Evolutionary conservation across 2,797 vertebrate genomes (phyloP), one percentile per base, ranked within the genome.

Genomic region (Mastacembelus armatus): DNA sequence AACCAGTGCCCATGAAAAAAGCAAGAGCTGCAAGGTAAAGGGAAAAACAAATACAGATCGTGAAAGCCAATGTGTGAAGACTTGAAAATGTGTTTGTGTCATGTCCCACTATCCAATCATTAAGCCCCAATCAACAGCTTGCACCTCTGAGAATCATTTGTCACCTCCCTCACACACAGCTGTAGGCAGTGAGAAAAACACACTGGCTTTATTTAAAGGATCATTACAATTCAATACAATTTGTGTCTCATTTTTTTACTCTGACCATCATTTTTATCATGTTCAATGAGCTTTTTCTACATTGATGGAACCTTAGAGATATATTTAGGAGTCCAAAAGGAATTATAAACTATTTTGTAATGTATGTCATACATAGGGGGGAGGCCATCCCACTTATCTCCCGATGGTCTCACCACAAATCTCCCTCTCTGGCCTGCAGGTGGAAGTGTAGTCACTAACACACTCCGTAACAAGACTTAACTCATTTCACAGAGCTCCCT

Each of bases 11-110:
- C 85, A 78, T 7, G 92, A 93, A 54, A 92, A 93, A 74, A 89
- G 56, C 84, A 92, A 93, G 47, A 84, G 84, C 79, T 93, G 92
- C 76, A 94, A 94, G 92, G 93, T 95, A 85, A 83, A 75, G 9
- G 3, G 22, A 51, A 29, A 61, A 59, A 48, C 21, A 22, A 32
- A 40, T 1, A 35, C 1, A 22, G 30, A 18, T 33, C 9, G 21
- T 7, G 29, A 18, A 22, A 26, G 1, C 15, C 30, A 15, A 32
- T 7, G n/a, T 7, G 35, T 19, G 26, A 40, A 11, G 32, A 19
- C 24, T 16, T 19, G 10, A 45, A 16, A 36, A 27, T 24, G 15
- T n/a, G 21, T 67, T 36, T 66, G 54, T 64, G 50, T 67, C 15
- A 27, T 21, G 10, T 40, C 36, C 59, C 1, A 27, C 16, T 7